phyloP scores from a whole-genome alignment of 2,113 vertebrate species.

The Neodontobutis hainanensis region DNA sequence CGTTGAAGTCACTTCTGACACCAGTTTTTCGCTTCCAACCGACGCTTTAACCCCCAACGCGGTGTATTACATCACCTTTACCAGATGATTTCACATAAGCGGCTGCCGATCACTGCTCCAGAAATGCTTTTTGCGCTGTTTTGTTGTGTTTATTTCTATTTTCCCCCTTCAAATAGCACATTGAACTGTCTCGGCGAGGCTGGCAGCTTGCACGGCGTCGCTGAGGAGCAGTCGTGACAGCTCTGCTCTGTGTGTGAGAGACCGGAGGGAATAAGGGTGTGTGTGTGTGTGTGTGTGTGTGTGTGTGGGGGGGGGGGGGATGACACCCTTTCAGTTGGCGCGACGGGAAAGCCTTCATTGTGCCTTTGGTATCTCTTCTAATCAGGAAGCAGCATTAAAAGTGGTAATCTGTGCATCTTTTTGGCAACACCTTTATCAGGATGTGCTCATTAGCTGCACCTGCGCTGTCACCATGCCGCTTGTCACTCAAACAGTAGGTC shows the following conservation, averaged over 20 bases:
- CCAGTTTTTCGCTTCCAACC: neutral
- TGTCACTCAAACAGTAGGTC: constrained; percentile 5
- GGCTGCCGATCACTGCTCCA: neutral
- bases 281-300: neutral
- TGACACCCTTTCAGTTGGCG: neutral
- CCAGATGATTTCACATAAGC: neutral
- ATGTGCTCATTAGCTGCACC: neutral
- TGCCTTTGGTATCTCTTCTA: neutral
- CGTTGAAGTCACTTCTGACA: neutral
- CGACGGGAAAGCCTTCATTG: neutral
- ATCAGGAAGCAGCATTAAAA: neutral
- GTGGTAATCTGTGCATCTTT: neutral
- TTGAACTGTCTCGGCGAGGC: constrained; percentile 4
- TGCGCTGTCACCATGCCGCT: neutral
- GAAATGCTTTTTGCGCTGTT: neutral
- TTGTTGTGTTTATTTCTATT: constrained; percentile 13
- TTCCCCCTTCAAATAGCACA: constrained; percentile 9
- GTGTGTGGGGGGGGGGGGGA: neutral
- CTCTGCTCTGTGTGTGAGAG: neutral
- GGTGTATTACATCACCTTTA: constrained; percentile 8
- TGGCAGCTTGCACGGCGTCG: neutral
- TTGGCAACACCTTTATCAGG: neutral
- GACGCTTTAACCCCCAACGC: neutral
- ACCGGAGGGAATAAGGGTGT: neutral
- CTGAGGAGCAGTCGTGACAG: neutral